phyloP scores from a whole-genome alignment of 2,888 invertebrate genomes.

The Tachina lurida region DNA sequence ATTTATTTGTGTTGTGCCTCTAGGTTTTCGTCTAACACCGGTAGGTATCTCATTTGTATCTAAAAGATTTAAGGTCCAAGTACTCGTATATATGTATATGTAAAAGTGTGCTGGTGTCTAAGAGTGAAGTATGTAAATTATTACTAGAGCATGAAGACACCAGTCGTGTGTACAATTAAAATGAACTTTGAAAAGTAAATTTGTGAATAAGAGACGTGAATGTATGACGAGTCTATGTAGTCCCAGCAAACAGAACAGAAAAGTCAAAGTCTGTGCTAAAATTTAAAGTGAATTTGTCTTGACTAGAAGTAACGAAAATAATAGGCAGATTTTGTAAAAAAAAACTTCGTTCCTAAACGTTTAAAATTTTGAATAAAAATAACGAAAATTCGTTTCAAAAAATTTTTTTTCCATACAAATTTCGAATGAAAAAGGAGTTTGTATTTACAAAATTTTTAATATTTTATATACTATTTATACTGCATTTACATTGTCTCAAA shows the following conservation, averaged over 20 bases:
- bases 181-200: slow-evolving; percentile 28
- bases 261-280: too few species aligned
- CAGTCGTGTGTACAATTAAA: slow-evolving; percentile 44
- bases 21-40: slow-evolving; percentile 46
- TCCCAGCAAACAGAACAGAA: background rate
- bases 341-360: too few species aligned
- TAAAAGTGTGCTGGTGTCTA: background rate
- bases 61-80: background rate
- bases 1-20: slow-evolving; percentile 8
- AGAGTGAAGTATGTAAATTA: slow-evolving; percentile 23
- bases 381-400: too few species aligned
- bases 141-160: slow-evolving; percentile 60
- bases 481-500: too few species aligned
- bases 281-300: too few species aligned
- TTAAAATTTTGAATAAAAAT: too few species aligned
- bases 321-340: too few species aligned
- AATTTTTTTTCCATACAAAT: too few species aligned
- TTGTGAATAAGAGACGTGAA: background rate
- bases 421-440: too few species aligned
- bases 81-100: background rate
- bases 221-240: background rate
- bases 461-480: too few species aligned
- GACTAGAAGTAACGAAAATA: too few species aligned
- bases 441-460: too few species aligned
- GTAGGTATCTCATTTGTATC: slow-evolving; percentile 46